These are phyloP conservation scores for Noctuana brunneofusca DNA, from an alignment of 2,888 invertebrate species.

Conservation along the genomic window DNA sequence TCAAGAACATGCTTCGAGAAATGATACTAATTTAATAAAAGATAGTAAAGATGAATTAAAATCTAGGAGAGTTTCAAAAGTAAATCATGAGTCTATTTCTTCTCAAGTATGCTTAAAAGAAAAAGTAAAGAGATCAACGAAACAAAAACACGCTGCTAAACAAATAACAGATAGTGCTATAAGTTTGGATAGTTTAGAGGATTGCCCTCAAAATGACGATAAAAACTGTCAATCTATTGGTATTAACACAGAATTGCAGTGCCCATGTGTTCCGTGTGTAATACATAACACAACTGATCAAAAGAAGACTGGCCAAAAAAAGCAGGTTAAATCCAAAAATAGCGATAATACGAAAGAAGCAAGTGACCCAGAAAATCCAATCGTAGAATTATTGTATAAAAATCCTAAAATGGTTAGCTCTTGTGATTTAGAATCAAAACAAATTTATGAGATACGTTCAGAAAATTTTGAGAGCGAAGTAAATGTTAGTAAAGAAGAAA, in stretches of 20 bases:
- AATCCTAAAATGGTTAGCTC: conserved; percentile 63
- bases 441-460: conserved; percentile 39
- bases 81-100: not conserved
- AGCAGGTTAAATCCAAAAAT: conserved; percentile 38
- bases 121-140: conserved; percentile 29
- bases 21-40: not conserved
- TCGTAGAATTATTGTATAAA: conserved; percentile 66
- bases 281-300: conserved; percentile 60
- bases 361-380: conserved; percentile 44
- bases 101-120: conserved; percentile 11
- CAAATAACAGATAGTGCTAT: conserved; percentile 63
- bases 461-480: conserved; percentile 7
- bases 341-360: conserved; percentile 31
- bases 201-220: conserved; percentile 43
- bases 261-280: conserved; percentile 67
- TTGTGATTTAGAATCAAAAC: conserved; percentile 49
- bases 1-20: not conserved
- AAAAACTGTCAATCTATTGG: conserved; percentile 62
- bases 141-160: conserved; percentile 38
- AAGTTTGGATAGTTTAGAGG: conserved; percentile 73
- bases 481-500: conserved; percentile 31
- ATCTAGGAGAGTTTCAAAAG: not conserved
- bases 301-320: conserved; percentile 47
- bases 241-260: conserved; percentile 69
- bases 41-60: not conserved